Percentiles rank a stretch among this genome's conserved stretches.
Evolutionary conservation across 92 coral and sea anemone species (phyloP).

Genomic region (Zoanthus gigantus): DNA sequence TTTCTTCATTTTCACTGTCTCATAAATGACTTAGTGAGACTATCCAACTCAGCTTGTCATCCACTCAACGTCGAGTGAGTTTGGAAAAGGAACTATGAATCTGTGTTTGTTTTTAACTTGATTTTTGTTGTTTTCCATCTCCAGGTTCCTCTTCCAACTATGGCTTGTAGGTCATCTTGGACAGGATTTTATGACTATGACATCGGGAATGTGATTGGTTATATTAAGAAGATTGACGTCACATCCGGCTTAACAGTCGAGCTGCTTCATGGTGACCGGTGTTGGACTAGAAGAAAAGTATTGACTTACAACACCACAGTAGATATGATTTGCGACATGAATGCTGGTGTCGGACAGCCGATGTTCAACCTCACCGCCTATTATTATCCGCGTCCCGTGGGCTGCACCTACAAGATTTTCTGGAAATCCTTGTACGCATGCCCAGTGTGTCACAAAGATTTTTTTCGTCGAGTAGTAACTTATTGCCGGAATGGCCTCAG

Average conservation of each 20-base stretch:
- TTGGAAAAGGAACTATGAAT: too few relatives aligned
- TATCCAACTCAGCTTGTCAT: too few relatives aligned
- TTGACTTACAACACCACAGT: constrained; percentile 49
- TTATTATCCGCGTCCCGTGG: neutral
- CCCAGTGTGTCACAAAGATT: constrained; percentile 70
- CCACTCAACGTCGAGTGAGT: too few relatives aligned
- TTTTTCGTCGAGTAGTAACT: constrained; percentile 60
- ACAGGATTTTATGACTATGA: constrained; percentile 42
- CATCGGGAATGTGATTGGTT: constrained; percentile 83
- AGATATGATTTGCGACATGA: constrained; percentile 76
- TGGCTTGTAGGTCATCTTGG: constrained; percentile 80
- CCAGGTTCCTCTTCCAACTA: constrained; percentile 60
- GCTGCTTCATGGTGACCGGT: constrained; percentile 76
- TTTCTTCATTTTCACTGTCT: too few relatives aligned
- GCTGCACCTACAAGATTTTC: constrained; percentile 65
- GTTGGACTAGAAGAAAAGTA: constrained; percentile 8
- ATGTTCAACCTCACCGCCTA: constrained; percentile 63
- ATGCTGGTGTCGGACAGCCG: constrained; percentile 79
- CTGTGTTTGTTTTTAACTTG: neutral
- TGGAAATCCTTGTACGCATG: constrained; percentile 93
- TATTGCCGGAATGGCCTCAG: constrained; percentile 74
- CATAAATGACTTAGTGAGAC: too few relatives aligned
- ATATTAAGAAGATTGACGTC: constrained; percentile 61
- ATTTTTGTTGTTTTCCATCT: neutral
- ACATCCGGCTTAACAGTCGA: constrained; percentile 74